Percentiles rank a stretch among this genome's conserved stretches.
These are phyloP conservation scores for Sebastolobus altivelis DNA, from an alignment of 2,797 vertebrate genomes.

Conservation along the genomic window DNA sequence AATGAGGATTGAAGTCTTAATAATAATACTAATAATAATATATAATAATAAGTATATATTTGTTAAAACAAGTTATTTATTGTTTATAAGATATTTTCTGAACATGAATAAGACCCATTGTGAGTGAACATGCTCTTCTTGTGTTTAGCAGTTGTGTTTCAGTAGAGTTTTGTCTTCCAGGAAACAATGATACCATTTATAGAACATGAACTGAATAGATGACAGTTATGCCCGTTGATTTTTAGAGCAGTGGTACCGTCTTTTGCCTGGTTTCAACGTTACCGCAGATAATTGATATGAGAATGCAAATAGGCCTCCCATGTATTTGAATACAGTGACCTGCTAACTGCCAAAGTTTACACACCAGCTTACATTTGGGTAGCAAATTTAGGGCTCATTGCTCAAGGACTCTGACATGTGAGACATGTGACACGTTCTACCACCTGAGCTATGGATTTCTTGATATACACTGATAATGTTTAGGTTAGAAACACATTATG, in stretches of 20 bases:
- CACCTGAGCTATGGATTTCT: no score
- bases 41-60: neutral
- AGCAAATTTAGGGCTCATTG: neutral
- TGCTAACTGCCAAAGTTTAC: neutral
- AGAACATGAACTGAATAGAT: neutral
- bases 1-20: neutral
- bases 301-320: neutral
- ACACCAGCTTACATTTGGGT: neutral
- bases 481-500: neutral
- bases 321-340: neutral
- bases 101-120: slow-evolving; percentile 1
- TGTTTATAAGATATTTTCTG: neutral
- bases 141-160: slow-evolving; percentile 1
- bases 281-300: neutral
- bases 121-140: neutral
- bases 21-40: neutral
- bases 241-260: neutral
- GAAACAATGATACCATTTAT: slow-evolving; percentile 38
- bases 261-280: neutral
- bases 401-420: neutral
- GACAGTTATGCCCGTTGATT: neutral
- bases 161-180: slow-evolving; percentile 1
- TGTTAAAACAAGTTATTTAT: neutral
- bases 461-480: neutral
- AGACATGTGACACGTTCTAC: neutral